Evolutionary conservation across 1,140 invertebrate genomes (phyloP), one percentile per base, ranked within the genome.

Genomic region (Ostrea denselamellosa): DNA sequence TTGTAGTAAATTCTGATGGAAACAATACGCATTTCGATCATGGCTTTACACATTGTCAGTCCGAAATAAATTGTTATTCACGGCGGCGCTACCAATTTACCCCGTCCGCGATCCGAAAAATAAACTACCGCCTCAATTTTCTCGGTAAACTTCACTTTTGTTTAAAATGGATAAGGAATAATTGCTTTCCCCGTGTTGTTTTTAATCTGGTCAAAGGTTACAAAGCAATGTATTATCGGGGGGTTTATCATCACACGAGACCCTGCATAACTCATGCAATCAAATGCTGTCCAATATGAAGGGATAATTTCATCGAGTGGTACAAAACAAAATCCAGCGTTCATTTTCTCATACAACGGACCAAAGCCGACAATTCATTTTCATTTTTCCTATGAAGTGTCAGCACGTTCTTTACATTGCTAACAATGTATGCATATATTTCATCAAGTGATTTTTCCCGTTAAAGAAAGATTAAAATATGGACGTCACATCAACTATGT

Each of bases 111-210:
- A 77, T 28, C 68, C 68, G 68, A 77, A 77, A 77, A 77, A 77
- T 77, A 77, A 77, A 77, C 68, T 77, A 77, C 68, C 68, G 68
- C 68, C 68, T 28, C 25, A 25, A 77, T 28, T 34, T 77, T 77
- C 68, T 77, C 68, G 68, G 68, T 77, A 77, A 77, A 77, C 68
- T 77, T 77, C 68, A 77, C 68, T 77, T 77, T 77, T 77, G 68
- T 77, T 77, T 77, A 77, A 77, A 77, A 22, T 77, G 68, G 68
- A 77, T 77, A 77, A 77, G 68, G 14, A 77, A 77, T 77, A 77
- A 77, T 77, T 77, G 68, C 25, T 77, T 77, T 77, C 28, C 68
- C 68, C 22, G 68, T 77, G 68, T 77, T 77, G 68, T 77, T 77
- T 77, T 77, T 77, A 77, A 77, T 77, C 68, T 77, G 68, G 68